A percentile compares a stretch with the other conserved stretches of the same genome.
Evolutionary conservation across 2,113 vertebrate species (phyloP).

Genomic region (Ursus arctos): DNA sequence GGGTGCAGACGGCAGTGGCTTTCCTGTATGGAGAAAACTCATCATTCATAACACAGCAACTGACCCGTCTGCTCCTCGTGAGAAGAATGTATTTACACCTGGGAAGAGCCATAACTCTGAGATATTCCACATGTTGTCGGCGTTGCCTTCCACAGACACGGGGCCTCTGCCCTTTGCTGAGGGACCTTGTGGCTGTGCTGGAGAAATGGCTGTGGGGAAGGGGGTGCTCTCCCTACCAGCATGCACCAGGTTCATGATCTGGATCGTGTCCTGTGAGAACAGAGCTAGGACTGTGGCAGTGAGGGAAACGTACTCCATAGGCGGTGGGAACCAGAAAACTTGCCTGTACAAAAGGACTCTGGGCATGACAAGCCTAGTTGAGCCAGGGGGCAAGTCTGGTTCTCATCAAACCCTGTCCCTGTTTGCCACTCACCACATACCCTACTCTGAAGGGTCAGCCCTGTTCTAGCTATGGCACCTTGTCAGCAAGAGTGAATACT

Average conservation of each 20-base stretch:
- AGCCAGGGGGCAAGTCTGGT: not conserved
- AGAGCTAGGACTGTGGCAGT: not conserved
- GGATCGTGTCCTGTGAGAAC: not conserved
- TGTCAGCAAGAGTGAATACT: not conserved
- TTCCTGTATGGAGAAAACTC: not conserved
- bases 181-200: not conserved
- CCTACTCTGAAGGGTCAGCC: not conserved
- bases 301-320: not conserved
- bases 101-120: not conserved
- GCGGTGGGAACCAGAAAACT: not conserved
- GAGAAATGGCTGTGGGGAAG: not conserved
- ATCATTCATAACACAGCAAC: not conserved
- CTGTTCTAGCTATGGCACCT: not conserved
- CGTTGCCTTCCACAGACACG: not conserved
- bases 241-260: not conserved
- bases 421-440: not conserved
- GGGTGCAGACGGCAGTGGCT: not conserved
- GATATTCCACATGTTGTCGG: not conserved
- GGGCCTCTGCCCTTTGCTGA: no score
- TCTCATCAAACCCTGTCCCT: not conserved
- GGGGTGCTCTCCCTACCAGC: not conserved
- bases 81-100: conserved; percentile 41
- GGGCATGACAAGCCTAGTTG: not conserved
- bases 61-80: not conserved
- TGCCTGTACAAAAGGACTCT: not conserved